These are phyloP conservation scores for Agraylea sexmaculata DNA, from an alignment of 1,140 invertebrate genomes.

Conservation along the genomic window DNA sequence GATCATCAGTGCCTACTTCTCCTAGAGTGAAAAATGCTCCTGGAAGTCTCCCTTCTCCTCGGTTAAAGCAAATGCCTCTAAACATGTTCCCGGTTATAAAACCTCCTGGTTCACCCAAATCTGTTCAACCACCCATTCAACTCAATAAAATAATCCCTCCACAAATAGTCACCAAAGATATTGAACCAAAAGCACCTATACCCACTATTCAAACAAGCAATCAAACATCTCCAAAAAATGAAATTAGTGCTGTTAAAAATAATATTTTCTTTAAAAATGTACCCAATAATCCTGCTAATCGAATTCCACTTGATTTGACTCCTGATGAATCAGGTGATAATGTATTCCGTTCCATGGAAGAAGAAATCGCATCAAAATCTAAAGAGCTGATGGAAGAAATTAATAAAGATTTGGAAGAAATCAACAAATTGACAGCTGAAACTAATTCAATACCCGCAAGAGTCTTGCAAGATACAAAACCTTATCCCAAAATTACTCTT, in stretches of 20 bases:
- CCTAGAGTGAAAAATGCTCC: constrained; percentile 48
- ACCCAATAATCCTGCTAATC: constrained; percentile 12
- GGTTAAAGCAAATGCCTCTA: constrained; percentile 43
- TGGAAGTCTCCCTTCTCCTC: constrained; percentile 46
- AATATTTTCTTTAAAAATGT: constrained; percentile 12
- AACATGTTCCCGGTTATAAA: constrained; percentile 42
- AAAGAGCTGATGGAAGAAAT: constrained; percentile 38
- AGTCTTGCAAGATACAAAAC: constrained; percentile 37
- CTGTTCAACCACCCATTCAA: constrained; percentile 31
- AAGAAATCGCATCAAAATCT: constrained; percentile 22
- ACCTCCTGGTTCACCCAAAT: constrained; percentile 44
- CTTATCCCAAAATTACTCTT: constrained; percentile 43
- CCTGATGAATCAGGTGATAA: constrained; percentile 9
- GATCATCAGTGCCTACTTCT: constrained; percentile 59
- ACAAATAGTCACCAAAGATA: constrained; percentile 27
- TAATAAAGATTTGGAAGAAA: constrained; percentile 40
- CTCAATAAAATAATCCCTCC: constrained; percentile 37
- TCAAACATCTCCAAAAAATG: constrained; percentile 26
- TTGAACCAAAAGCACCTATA: constrained; percentile 19
- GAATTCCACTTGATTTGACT: constrained; percentile 10
- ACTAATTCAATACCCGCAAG: constrained; percentile 33
- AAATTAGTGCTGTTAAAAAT: constrained; percentile 1
- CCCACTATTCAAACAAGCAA: constrained; percentile 36
- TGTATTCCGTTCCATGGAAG: constrained; percentile 12
- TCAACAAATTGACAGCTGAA: constrained; percentile 37